Conservation (phyloP, 2,113 vertebrate genomes). For the Vulpes lagopus region DNA sequence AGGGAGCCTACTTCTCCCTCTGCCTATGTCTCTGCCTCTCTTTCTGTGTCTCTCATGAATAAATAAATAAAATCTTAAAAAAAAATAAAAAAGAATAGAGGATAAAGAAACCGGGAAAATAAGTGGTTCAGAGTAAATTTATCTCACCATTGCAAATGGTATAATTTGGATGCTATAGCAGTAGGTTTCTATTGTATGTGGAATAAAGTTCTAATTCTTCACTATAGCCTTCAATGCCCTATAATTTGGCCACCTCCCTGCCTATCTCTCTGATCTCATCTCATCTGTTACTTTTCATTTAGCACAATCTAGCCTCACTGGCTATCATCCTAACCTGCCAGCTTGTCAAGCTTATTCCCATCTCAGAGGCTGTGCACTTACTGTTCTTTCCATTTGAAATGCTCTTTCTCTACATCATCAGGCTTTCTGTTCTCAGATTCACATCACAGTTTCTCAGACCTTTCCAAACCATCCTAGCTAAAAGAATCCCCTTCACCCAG, state of each 20-base stretch:
- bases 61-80: no score
- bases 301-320: not conserved
- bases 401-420: not conserved
- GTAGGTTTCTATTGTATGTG: not conserved
- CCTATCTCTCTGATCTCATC: not conserved
- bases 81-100: not conserved
- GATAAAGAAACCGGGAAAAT: not conserved
- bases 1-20: no score
- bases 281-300: not conserved
- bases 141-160: not conserved
- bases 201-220: slow-evolving; percentile 14
- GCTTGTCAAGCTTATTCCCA: not conserved
- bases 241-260: not conserved
- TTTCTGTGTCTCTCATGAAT: no score
- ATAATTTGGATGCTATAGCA: not conserved
- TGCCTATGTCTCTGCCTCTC: no score
- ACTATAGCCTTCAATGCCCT: not conserved
- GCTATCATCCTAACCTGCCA: not conserved
- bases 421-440: not conserved
- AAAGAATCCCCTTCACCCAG: not conserved
- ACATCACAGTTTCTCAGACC: not conserved
- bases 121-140: slow-evolving; percentile 41
- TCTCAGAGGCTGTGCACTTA: not conserved
- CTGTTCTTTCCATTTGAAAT: slow-evolving; percentile 43
- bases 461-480: not conserved